These are phyloP conservation scores for Sphaerophoria taeniata DNA, from an alignment of 2,888 invertebrate genomes.

Conservation along the genomic window DNA sequence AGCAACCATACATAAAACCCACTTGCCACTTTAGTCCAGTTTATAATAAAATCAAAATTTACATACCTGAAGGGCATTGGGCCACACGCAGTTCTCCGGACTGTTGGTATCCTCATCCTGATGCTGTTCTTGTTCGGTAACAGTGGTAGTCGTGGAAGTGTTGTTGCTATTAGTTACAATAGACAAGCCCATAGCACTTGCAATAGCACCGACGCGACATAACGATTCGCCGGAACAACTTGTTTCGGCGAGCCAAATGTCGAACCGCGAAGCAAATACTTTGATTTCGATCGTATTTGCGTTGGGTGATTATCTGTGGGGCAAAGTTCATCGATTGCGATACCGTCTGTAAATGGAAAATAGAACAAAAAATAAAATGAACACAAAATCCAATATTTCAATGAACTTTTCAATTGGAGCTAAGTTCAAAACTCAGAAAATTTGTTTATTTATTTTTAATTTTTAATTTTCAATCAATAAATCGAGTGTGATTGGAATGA, in stretches of 20 bases:
- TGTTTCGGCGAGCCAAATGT: conserved; percentile 79
- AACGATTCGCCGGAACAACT: conserved; percentile 79
- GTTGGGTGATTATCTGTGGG: conserved; percentile 76
- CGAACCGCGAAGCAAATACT: conserved; percentile 80
- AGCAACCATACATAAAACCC: not conserved
- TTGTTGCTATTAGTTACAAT: conserved; percentile 47
- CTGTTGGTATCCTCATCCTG: conserved; percentile 76
- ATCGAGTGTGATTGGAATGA: not conserved
- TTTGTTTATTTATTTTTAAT: conserved; percentile 1
- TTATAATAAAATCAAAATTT: conserved; percentile 54
- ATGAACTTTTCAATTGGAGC: conserved; percentile 13
- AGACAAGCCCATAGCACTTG: conserved; percentile 51
- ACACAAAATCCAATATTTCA: conserved; percentile 9
- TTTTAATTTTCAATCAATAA: not conserved
- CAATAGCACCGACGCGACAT: conserved; percentile 77
- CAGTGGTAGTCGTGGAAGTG: conserved; percentile 41
- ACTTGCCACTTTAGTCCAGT: not conserved
- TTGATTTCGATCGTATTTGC: conserved; percentile 79
- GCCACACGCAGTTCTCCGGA: conserved; percentile 87
- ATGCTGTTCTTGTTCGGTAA: conserved; percentile 67
- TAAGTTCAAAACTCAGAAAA: not conserved
- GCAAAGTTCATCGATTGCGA: conserved; percentile 81
- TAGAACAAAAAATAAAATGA: conserved; percentile 1
- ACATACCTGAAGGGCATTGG: conserved; percentile 90
- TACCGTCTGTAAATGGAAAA: conserved; percentile 78